phyloP scores from a whole-genome alignment of 1,140 invertebrate genomes.

The Luehdorfia chinensis region DNA sequence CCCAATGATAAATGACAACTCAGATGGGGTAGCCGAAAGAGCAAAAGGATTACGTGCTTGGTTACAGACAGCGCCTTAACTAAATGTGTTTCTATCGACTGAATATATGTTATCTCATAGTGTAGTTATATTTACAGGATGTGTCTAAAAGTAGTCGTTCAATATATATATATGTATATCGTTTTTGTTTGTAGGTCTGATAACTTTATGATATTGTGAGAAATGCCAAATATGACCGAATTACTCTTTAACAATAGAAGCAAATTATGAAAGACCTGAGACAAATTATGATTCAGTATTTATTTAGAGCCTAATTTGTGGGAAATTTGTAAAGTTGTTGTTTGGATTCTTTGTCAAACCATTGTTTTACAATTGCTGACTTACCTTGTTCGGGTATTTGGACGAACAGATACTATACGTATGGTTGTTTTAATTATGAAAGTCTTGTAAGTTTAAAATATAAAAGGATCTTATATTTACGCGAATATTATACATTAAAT shows the following conservation, averaged over 20 bases:
- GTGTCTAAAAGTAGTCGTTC: too few species aligned
- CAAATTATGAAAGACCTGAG: background rate
- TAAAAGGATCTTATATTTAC: too few species aligned
- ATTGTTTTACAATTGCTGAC: too few species aligned
- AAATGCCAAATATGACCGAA: slow-evolving; percentile 6
- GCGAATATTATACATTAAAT: too few species aligned
- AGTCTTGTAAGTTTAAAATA: too few species aligned
- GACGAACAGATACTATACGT: too few species aligned
- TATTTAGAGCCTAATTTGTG: too few species aligned
- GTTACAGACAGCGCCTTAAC: slow-evolving; percentile 59
- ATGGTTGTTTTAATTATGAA: too few species aligned
- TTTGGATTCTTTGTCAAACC: too few species aligned
- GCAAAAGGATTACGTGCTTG: slow-evolving; percentile 57
- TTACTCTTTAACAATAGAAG: slow-evolving; percentile 3
- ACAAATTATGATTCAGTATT: background rate
- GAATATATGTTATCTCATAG: slow-evolving; percentile 1
- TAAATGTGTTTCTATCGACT: background rate
- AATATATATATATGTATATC: background rate
- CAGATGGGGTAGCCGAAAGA: slow-evolving; percentile 48
- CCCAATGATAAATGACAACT: slow-evolving; percentile 43
- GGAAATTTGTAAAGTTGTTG: too few species aligned
- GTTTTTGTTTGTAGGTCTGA: background rate
- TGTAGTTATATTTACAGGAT: background rate
- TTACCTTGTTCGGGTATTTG: too few species aligned
- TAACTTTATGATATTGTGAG: background rate